phyloP scores from a whole-genome alignment of 2,113 vertebrate genomes.

The Pipra filicauda region DNA sequence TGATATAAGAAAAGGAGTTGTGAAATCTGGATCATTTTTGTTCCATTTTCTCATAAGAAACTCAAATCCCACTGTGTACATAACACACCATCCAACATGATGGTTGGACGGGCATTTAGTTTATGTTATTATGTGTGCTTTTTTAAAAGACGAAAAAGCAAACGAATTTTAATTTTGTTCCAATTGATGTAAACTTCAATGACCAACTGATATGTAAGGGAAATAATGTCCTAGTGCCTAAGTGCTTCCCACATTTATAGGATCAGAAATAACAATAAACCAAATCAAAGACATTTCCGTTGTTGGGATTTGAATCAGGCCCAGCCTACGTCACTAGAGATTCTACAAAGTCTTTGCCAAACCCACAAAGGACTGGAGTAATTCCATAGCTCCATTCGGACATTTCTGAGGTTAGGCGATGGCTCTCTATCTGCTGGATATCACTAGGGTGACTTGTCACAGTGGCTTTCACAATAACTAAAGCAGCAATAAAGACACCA shows the following conservation, averaged over 20 bases:
- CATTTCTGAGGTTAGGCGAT: conserved; percentile 48
- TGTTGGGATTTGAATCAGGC: conserved; percentile 33
- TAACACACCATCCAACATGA: not conserved
- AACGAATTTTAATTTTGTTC: conserved; percentile 24
- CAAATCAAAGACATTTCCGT: conserved; percentile 32
- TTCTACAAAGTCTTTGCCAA: conserved; percentile 29
- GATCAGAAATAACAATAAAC: conserved; percentile 44
- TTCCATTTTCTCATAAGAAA: conserved; percentile 10
- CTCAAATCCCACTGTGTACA: not conserved
- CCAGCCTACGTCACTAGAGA: conserved; percentile 23
- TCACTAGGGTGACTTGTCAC: conserved; percentile 2
- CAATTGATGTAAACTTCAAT: not conserved
- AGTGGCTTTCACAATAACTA: not conserved
- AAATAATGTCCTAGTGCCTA: not conserved
- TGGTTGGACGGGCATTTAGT: not conserved
- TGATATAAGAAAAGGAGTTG: not conserved
- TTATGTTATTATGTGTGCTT: not conserved
- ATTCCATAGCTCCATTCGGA: not conserved
- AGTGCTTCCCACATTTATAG: not conserved
- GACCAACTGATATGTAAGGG: not conserved
- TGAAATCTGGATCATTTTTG: not conserved
- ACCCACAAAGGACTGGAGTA: conserved; percentile 39
- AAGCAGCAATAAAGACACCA: not conserved
- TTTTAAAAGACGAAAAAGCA: not conserved
- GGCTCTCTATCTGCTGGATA: conserved; percentile 4